phyloP scores from a whole-genome alignment of 2,888 invertebrate genomes.

The Eueremaeus valkanovi region DNA sequence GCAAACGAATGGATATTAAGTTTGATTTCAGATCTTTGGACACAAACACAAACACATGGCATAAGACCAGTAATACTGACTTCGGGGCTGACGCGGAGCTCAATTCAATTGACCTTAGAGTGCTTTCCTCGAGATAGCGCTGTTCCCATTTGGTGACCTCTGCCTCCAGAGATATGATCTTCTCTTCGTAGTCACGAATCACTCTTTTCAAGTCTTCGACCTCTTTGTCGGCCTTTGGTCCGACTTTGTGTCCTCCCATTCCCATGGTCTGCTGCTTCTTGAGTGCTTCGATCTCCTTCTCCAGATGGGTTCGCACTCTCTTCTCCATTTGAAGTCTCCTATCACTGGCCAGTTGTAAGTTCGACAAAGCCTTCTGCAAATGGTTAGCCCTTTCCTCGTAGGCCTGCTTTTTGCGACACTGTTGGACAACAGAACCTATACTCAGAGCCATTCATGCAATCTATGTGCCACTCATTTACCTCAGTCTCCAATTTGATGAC shows the following conservation, averaged over 20 bases:
- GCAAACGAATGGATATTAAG: too few species aligned
- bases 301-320: conserved; percentile 75
- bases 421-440: conserved; percentile 45
- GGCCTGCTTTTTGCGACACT: conserved; percentile 77
- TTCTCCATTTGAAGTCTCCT: conserved; percentile 78
- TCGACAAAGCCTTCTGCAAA: conserved; percentile 72
- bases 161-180: conserved; percentile 69
- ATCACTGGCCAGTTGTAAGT: conserved; percentile 76
- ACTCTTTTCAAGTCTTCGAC: conserved; percentile 60
- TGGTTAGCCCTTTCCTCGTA: conserved; percentile 80
- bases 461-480: conserved; percentile 55
- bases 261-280: conserved; percentile 37
- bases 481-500: conserved; percentile 83
- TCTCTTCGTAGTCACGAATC: conserved; percentile 65
- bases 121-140: conserved; percentile 74
- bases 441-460: not conserved
- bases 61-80: conserved; percentile 53
- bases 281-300: conserved; percentile 67
- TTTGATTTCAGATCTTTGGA: not conserved
- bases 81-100: conserved; percentile 73
- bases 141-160: conserved; percentile 83
- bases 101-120: conserved; percentile 71
- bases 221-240: conserved; percentile 33
- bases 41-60: not conserved
- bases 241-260: conserved; percentile 40